Conservation (phyloP, 2,888 invertebrate species). For the Stegana nigrithorax region DNA sequence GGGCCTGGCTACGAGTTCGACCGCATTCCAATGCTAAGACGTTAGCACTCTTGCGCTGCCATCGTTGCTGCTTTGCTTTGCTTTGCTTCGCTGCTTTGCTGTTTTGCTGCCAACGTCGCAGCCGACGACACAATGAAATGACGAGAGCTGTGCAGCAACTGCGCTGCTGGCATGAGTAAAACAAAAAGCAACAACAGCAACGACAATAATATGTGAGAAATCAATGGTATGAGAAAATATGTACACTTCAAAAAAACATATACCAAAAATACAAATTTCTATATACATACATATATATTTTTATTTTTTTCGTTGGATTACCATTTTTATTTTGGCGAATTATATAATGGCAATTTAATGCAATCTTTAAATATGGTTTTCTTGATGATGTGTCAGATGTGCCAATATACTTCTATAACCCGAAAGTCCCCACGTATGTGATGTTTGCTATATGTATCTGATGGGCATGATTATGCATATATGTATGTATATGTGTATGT, state of each 20-base stretch:
- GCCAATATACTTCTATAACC: no score
- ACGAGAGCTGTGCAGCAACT: not conserved
- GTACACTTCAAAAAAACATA: not conserved
- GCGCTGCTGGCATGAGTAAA: not conserved
- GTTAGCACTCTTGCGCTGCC: slow-evolving; percentile 23
- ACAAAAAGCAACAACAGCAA: no score
- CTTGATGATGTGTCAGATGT: no score
- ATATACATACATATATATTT: not conserved
- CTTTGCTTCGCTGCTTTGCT: not conserved
- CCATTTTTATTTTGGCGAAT: no score
- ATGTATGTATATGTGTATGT: no score
- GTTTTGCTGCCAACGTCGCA: not conserved
- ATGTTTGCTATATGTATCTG: no score
- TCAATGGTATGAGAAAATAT: slow-evolving; percentile 7
- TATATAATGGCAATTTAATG: no score
- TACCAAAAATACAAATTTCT: not conserved
- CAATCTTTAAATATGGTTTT: no score
- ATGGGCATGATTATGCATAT: no score
- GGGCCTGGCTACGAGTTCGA: slow-evolving; percentile 55
- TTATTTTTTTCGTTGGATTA: no score
- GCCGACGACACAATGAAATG: slow-evolving; percentile 2
- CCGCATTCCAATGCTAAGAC: slow-evolving; percentile 63
- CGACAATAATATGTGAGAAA: not conserved
- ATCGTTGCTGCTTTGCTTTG: no score
- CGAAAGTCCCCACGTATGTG: no score